These are phyloP conservation scores for Sipha maydis DNA, from an alignment of 2,888 invertebrate species.

Conservation along the genomic window DNA sequence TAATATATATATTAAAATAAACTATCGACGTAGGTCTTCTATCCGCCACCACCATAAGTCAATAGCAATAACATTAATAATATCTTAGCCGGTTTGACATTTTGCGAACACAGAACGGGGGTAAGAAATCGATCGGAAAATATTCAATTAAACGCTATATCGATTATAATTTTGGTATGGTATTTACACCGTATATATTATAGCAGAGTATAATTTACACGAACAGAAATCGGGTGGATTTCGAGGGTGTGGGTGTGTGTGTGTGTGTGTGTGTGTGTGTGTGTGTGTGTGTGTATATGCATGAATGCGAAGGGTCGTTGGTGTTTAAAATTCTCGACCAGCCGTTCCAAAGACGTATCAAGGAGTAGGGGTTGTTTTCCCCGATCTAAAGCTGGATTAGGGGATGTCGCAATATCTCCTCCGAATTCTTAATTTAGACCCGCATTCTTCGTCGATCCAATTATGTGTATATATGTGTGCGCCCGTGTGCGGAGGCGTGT, in stretches of 20 bases:
- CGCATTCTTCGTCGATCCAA: conserved; percentile 35
- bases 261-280: not conserved
- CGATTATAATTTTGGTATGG: not conserved
- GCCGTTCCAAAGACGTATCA: not conserved
- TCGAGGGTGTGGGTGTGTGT: too few species aligned
- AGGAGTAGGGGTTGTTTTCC: conserved; percentile 38
- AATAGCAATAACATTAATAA: not conserved
- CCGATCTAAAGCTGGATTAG: conserved; percentile 24
- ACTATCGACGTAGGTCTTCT: too few species aligned
- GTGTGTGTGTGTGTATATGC: not conserved
- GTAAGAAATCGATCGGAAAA: not conserved
- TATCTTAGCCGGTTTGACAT: not conserved
- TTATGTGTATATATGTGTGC: not conserved
- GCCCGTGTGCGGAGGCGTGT: not conserved
- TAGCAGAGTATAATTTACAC: not conserved
- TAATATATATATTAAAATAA: too few species aligned
- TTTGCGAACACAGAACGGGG: not conserved
- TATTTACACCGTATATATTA: not conserved
- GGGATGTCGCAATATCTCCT: conserved; percentile 11
- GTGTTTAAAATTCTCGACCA: conserved; percentile 50
- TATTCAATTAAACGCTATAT: conserved; percentile 25
- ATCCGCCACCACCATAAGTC: not conserved
- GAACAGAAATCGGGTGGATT: not conserved
- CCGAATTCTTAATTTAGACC: conserved; percentile 55
- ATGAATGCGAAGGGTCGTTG: not conserved